Percentiles rank a stretch among this genome's conserved stretches.
Evolutionary conservation across 2,888 invertebrate species (phyloP).

Genomic region (Drosophila nr. fundita): DNA sequence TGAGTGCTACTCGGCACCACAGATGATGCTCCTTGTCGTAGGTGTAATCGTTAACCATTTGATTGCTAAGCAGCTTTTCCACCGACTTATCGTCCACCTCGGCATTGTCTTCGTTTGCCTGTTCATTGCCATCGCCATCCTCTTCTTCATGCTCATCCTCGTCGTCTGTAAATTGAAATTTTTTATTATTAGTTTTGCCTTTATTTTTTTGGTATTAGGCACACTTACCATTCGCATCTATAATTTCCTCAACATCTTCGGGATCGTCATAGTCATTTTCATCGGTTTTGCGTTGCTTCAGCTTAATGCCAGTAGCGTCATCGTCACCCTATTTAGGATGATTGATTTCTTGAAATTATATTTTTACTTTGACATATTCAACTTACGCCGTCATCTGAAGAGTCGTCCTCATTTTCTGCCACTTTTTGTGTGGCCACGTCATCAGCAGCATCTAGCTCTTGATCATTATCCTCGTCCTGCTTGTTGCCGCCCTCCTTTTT

Average conservation of each 20-base stretch:
- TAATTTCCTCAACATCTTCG: conserved; percentile 87
- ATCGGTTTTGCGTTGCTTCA: conserved; percentile 87
- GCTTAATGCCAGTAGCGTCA: conserved; percentile 85
- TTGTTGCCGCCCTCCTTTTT: conserved; percentile 67
- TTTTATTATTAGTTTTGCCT: background rate
- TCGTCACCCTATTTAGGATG: conserved; percentile 74
- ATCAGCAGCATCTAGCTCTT: conserved; percentile 79
- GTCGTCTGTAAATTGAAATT: conserved; percentile 36
- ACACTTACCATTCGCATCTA: conserved; percentile 78
- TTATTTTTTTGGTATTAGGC: background rate
- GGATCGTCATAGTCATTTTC: conserved; percentile 90
- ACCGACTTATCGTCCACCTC: conserved; percentile 67
- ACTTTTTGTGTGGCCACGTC: conserved; percentile 75
- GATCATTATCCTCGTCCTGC: conserved; percentile 83
- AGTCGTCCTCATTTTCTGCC: conserved; percentile 80
- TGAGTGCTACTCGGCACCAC: conserved; percentile 94
- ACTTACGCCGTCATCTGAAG: conserved; percentile 81
- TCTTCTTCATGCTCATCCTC: conserved; percentile 64
- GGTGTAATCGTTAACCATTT: conserved; percentile 87
- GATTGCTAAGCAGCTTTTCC: conserved; percentile 79
- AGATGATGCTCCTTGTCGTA: conserved; percentile 91
- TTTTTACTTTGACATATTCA: conserved; percentile 47
- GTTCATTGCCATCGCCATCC: conserved; percentile 51
- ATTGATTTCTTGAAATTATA: background rate
- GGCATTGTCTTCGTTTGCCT: conserved; percentile 82